Percentiles rank a stretch among this genome's conserved stretches.
Evolutionary conservation across 2,888 invertebrate species (phyloP).

Genomic region (Belgica antarctica): DNA sequence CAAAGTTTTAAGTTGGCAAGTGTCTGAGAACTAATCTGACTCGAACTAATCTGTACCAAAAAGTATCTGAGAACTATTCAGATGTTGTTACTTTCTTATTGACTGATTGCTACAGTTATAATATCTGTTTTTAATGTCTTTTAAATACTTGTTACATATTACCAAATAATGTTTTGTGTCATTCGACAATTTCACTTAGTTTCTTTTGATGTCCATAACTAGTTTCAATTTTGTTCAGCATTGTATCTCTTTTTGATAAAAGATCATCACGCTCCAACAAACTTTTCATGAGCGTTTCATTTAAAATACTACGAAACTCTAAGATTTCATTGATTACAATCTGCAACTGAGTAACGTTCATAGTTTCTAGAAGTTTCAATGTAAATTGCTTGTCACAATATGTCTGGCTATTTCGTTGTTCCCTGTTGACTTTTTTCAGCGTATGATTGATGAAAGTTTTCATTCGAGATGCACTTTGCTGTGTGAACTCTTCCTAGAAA

Average conservation of each 20-base stretch:
- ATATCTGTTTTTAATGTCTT: too few relatives aligned
- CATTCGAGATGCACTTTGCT: constrained; percentile 26
- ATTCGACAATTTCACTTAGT: too few relatives aligned
- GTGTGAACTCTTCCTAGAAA: constrained; percentile 28
- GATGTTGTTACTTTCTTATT: too few relatives aligned
- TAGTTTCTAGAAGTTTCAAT: constrained; percentile 1
- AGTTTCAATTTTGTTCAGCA: constrained; percentile 26
- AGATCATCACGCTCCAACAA: constrained; percentile 38
- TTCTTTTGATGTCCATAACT: too few relatives aligned
- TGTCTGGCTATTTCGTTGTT: constrained; percentile 22
- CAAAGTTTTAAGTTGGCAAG: too few relatives aligned
- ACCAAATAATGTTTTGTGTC: too few relatives aligned
- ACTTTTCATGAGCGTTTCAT: constrained; percentile 28
- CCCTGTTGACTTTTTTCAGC: constrained; percentile 33
- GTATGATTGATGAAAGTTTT: constrained; percentile 18
- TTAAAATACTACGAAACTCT: neutral
- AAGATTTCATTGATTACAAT: constrained; percentile 36
- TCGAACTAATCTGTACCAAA: too few relatives aligned
- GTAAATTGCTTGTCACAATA: neutral
- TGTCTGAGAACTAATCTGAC: too few relatives aligned
- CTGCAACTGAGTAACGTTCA: constrained; percentile 38
- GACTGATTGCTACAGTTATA: too few relatives aligned
- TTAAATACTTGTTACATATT: too few relatives aligned
- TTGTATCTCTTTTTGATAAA: constrained; percentile 32
- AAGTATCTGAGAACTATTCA: too few relatives aligned